A percentile compares a stretch with the other conserved stretches of the same genome.
Evolutionary conservation across 2,797 vertebrate genomes (phyloP).

Genomic region (Sarcoramphus papa): DNA sequence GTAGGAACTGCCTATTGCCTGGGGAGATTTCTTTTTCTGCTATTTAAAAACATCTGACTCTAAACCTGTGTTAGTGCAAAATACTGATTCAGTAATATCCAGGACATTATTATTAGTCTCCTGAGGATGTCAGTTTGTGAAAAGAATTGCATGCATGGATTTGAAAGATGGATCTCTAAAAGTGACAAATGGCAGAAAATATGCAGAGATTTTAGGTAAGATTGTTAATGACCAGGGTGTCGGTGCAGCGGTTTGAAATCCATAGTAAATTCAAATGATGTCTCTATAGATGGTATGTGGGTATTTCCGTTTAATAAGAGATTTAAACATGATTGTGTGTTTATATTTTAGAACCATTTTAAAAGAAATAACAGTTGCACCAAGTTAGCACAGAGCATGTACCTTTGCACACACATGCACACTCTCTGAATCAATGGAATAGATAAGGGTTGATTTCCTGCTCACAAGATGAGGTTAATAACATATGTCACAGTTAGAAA

Average conservation of each 20-base stretch:
- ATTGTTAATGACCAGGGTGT: background rate
- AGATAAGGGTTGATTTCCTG: background rate
- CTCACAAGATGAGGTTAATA: background rate
- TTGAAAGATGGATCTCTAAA: constrained; percentile 18
- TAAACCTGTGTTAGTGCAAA: background rate
- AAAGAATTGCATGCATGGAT: background rate
- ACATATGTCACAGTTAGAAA: background rate
- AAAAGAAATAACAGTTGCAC: background rate
- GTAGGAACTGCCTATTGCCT: background rate
- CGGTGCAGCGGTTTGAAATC: background rate
- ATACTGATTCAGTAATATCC: background rate
- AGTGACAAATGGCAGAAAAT: background rate
- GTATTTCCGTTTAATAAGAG: background rate
- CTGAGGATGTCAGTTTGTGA: background rate
- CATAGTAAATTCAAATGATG: background rate
- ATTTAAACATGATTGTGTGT: background rate
- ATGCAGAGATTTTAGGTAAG: background rate
- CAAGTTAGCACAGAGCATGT: background rate
- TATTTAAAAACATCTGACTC: background rate
- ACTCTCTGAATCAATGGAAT: background rate
- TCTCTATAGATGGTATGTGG: background rate
- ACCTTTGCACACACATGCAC: background rate
- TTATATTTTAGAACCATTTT: background rate
- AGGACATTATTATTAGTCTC: background rate
- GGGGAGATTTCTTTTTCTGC: background rate